A percentile compares a stretch with the other conserved stretches of the same genome.
Conservation (phyloP, 2,797 vertebrate species). For the Clarias fuscus region DNA sequence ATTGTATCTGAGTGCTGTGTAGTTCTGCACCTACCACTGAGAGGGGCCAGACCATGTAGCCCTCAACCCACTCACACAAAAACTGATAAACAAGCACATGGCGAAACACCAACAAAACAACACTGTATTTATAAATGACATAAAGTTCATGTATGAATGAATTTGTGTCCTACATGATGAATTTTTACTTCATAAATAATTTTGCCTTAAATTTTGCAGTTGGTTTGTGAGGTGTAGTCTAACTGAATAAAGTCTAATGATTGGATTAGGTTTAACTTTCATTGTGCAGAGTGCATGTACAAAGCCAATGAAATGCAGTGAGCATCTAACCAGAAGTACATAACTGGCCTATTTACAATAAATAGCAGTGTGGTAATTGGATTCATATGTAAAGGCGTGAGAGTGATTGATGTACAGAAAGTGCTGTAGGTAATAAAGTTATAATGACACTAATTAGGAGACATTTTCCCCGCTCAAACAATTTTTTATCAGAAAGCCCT, state of each 20-base stretch:
- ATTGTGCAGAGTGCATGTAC: too few species aligned
- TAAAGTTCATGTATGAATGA: not conserved
- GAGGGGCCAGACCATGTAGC: not conserved
- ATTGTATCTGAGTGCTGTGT: constrained; percentile 11
- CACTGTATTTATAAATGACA: not conserved
- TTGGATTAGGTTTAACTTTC: too few species aligned
- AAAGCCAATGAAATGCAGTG: too few species aligned
- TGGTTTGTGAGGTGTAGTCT: not conserved
- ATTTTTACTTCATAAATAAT: not conserved
- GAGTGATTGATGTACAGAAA: too few species aligned
- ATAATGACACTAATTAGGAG: not conserved
- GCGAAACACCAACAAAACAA: not conserved
- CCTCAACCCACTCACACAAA: not conserved
- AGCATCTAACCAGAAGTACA: too few species aligned
- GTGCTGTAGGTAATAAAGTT: too few species aligned
- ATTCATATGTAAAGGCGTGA: too few species aligned
- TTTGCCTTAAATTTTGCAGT: not conserved
- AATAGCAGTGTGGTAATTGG: too few species aligned
- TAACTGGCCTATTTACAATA: too few species aligned
- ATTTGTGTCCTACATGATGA: not conserved
- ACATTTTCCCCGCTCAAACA: too few species aligned
- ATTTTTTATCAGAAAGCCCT: not conserved
- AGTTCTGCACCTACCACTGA: not conserved
- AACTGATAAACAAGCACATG: not conserved
- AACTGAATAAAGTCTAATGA: not conserved